A percentile compares a stretch with the other conserved stretches of the same genome.
Evolutionary conservation across 2,113 vertebrate species (phyloP).

Genomic region (Syngnathus scovelli): DNA sequence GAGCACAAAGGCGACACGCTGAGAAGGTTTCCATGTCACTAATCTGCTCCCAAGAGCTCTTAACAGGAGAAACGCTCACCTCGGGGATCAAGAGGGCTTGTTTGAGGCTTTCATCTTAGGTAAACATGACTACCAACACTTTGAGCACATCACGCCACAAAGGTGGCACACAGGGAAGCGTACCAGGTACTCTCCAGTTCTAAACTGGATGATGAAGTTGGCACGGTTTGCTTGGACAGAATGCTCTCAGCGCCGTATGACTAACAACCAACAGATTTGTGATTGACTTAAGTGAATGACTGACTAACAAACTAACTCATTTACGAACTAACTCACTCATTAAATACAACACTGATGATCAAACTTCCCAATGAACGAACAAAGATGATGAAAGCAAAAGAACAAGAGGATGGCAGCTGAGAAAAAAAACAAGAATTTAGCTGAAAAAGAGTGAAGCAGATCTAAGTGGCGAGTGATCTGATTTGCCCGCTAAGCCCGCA

Average conservation of each 20-base stretch:
- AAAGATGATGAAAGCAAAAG: too few species aligned
- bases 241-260: background rate
- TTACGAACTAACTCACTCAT: background rate
- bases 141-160: background rate
- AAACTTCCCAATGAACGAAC: too few species aligned
- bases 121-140: background rate
- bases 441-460: background rate
- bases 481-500: background rate
- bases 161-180: background rate
- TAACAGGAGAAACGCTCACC: background rate
- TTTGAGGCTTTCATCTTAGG: background rate
- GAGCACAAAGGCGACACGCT: conserved; percentile 16
- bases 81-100: background rate
- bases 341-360: too few species aligned
- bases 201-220: background rate
- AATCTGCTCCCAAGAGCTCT: conserved; percentile 7
- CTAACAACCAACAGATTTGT: too few species aligned
- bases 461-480: conserved; percentile 55
- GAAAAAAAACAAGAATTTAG: too few species aligned
- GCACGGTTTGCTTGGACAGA: background rate
- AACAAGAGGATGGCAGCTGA: background rate
- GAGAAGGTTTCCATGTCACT: background rate
- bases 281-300: too few species aligned
- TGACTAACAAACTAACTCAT: too few species aligned
- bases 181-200: background rate